phyloP scores from a whole-genome alignment of 2,797 vertebrate genomes.

The Diplodus puntazzo region DNA sequence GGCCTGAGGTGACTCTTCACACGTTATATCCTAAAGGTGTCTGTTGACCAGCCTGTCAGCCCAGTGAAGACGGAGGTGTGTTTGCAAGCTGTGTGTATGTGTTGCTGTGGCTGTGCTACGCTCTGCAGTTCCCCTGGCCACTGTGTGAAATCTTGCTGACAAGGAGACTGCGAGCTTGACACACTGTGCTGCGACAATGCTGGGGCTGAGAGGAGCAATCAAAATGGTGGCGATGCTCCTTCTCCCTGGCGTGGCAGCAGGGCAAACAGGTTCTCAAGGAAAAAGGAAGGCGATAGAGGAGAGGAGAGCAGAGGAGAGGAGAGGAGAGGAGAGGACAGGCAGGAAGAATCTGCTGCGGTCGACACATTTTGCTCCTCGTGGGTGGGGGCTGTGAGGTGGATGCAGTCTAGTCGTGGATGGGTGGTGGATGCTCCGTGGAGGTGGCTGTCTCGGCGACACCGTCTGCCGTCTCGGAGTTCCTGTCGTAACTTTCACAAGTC shows the following conservation, averaged over 20 bases:
- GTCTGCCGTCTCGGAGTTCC: slow-evolving; percentile 22
- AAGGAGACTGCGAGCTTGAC: slow-evolving; percentile 85
- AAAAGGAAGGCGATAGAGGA: slow-evolving; percentile 73
- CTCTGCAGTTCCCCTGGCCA: slow-evolving; percentile 85
- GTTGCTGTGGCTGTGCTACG: slow-evolving; percentile 59
- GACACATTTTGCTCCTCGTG: slow-evolving; percentile 65
- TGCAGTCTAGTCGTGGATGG: slow-evolving; percentile 34
- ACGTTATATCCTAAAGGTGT: slow-evolving; percentile 66
- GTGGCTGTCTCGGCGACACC: no score
- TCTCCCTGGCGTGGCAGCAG: slow-evolving; percentile 83
- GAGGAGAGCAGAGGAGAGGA: slow-evolving; percentile 19
- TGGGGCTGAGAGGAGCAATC: slow-evolving; percentile 85
- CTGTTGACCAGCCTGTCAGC: slow-evolving; percentile 60
- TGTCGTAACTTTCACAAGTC: slow-evolving; percentile 66
- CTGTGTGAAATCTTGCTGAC: slow-evolving; percentile 89
- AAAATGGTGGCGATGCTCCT: slow-evolving; percentile 89
- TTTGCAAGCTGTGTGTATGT: slow-evolving; percentile 51
- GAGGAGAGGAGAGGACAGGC: slow-evolving; percentile 40
- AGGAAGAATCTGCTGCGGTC: slow-evolving; percentile 75
- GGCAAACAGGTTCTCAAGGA: slow-evolving; percentile 85
- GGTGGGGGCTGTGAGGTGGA: slow-evolving; percentile 29
- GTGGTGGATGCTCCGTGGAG: slow-evolving; percentile 54
- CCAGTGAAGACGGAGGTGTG: slow-evolving; percentile 54
- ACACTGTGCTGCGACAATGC: slow-evolving; percentile 86
- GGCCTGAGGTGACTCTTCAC: slow-evolving; percentile 52